These are phyloP conservation scores for Cryptomyrus ogoouensis DNA, from an alignment of 2,113 vertebrate species.

Conservation along the genomic window DNA sequence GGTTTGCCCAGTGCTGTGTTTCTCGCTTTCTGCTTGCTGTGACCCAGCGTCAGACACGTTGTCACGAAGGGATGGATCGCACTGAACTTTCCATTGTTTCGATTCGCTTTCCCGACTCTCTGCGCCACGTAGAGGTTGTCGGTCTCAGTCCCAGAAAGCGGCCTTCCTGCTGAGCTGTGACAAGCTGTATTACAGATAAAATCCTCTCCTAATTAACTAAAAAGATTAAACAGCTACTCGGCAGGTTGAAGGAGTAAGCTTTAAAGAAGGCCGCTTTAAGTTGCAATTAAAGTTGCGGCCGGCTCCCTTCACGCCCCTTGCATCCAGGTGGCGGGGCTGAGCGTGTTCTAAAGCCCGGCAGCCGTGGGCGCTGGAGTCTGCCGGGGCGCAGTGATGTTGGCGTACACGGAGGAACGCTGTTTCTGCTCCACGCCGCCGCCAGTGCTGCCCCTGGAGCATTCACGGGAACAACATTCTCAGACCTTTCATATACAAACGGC, in stretches of 20 bases:
- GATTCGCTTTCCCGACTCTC: background rate
- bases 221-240: background rate
- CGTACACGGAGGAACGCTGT: background rate
- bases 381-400: background rate
- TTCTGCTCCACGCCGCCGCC: background rate
- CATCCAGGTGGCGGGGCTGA: background rate
- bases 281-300: background rate
- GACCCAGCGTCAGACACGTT: background rate
- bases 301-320: background rate
- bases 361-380: background rate
- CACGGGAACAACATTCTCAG: background rate
- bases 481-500: background rate
- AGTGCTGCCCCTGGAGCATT: background rate
- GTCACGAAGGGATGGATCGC: background rate
- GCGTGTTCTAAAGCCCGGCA: background rate
- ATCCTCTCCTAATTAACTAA: constrained; percentile 8
- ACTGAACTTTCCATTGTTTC: background rate
- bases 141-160: background rate
- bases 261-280: background rate
- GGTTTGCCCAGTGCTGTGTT: background rate
- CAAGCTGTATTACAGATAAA: background rate
- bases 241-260: background rate
- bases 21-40: background rate
- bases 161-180: background rate
- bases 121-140: background rate